phyloP scores from a whole-genome alignment of 1,140 invertebrate species.

The Hylyphantes graminicola region DNA sequence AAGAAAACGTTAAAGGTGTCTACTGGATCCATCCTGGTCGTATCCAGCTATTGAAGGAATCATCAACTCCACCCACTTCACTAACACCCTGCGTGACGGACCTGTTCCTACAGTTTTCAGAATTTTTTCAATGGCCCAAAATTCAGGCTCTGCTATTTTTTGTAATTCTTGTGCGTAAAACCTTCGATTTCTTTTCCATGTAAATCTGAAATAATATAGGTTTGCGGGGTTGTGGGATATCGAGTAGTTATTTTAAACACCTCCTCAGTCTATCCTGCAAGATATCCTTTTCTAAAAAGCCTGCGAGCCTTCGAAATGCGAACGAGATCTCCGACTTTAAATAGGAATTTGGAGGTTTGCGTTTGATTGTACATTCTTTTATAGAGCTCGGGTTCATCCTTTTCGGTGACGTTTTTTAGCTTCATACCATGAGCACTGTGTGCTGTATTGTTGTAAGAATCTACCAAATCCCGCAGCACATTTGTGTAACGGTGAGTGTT shows the following conservation, averaged over 20 bases:
- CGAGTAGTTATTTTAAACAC: not conserved
- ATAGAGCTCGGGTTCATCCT: not conserved
- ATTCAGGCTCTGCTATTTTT: not conserved
- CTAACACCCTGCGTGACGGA: not conserved
- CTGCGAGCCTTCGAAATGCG: slow-evolving; percentile 8
- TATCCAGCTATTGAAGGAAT: slow-evolving; percentile 16
- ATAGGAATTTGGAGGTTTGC: not conserved
- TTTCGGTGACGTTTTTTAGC: not conserved
- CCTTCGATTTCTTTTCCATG: not conserved
- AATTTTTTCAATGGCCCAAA: slow-evolving; percentile 16
- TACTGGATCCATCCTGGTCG: slow-evolving; percentile 7
- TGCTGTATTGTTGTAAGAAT: not conserved
- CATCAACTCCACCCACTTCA: slow-evolving; percentile 21
- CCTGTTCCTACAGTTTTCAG: not conserved
- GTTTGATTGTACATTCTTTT: not conserved
- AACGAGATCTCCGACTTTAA: not conserved
- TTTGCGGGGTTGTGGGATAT: not conserved
- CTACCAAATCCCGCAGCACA: not conserved
- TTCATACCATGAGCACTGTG: not conserved
- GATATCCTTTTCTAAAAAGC: slow-evolving; percentile 4
- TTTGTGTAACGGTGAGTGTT: slow-evolving; percentile 17
- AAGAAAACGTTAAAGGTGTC: slow-evolving; percentile 20
- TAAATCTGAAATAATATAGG: not conserved
- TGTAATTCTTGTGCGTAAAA: slow-evolving; percentile 1
- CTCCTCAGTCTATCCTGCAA: not conserved